Evolutionary conservation across 2,797 vertebrate genomes (phyloP).

Genomic region (Gymnothorax javanicus): DNA sequence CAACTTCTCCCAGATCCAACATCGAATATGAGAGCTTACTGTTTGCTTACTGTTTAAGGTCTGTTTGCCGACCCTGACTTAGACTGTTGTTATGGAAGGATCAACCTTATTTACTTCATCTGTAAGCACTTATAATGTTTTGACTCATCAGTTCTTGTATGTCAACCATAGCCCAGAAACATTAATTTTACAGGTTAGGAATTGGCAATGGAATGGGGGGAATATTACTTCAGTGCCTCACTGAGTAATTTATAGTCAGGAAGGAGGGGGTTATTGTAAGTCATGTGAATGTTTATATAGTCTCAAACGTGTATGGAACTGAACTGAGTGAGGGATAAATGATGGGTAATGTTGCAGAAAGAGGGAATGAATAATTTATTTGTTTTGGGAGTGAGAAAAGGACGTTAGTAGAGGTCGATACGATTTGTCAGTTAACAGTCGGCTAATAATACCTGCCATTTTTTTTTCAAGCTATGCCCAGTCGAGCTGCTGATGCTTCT

Average conservation of each 20-base stretch:
- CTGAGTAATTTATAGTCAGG: neutral
- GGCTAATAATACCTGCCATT: neutral
- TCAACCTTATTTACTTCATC: no score
- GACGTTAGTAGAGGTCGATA: slow-evolving; percentile 27
- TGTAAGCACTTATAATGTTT: no score
- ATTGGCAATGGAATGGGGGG: neutral
- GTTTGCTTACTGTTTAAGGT: no score
- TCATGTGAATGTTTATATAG: neutral
- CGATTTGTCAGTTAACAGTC: slow-evolving; percentile 48
- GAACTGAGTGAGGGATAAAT: neutral
- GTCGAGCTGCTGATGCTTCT: neutral
- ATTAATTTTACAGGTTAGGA: neutral
- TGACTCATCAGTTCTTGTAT: no score
- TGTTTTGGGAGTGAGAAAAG: slow-evolving; percentile 38
- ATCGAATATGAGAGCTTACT: no score
- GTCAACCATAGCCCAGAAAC: neutral
- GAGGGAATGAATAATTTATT: slow-evolving; percentile 47
- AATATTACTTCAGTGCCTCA: neutral
- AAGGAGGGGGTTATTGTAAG: neutral
- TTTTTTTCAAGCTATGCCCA: neutral
- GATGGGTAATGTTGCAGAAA: slow-evolving; percentile 38
- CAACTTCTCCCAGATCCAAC: no score
- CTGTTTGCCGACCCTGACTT: no score
- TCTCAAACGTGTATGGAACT: neutral
- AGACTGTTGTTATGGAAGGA: no score